These are phyloP conservation scores for Rhopalosiphum nymphaeae DNA, from an alignment of 2,888 invertebrate genomes.

Conservation along the genomic window DNA sequence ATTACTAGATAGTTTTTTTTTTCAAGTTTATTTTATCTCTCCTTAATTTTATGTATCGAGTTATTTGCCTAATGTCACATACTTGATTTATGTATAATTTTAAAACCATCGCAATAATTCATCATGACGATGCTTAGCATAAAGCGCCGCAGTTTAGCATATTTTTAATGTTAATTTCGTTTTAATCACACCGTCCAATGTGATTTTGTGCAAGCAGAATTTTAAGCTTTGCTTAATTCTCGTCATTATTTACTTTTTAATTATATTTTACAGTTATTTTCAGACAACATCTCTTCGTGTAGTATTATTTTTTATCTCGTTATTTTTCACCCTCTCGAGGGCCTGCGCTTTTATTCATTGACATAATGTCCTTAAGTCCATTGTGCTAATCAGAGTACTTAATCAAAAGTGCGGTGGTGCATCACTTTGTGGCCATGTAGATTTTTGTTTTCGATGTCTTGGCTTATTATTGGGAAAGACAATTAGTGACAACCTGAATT, in stretches of 20 bases:
- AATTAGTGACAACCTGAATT: background rate
- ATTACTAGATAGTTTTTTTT: background rate
- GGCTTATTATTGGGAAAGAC: background rate
- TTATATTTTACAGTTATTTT: slow-evolving; percentile 31
- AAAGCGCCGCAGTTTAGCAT: slow-evolving; percentile 32
- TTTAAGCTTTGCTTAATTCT: slow-evolving; percentile 20
- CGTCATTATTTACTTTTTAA: slow-evolving; percentile 18
- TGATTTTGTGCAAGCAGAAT: background rate
- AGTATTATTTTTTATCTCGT: background rate
- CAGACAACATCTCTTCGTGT: background rate
- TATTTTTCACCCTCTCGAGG: background rate
- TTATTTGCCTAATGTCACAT: background rate
- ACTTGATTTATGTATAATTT: slow-evolving; percentile 25
- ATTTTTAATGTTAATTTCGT: slow-evolving; percentile 41
- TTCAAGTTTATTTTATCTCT: background rate
- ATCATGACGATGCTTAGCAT: slow-evolving; percentile 9
- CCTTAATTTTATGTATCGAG: background rate
- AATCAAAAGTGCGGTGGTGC: background rate
- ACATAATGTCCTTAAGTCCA: background rate
- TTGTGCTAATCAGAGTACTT: background rate
- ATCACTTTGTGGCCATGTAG: background rate
- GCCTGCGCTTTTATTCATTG: background rate
- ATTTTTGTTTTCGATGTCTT: background rate
- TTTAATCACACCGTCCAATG: slow-evolving; percentile 19
- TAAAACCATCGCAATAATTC: slow-evolving; percentile 12